Evolutionary conservation across 2,113 vertebrate genomes (phyloP).

Genomic region (Hyperopisus bebe): DNA sequence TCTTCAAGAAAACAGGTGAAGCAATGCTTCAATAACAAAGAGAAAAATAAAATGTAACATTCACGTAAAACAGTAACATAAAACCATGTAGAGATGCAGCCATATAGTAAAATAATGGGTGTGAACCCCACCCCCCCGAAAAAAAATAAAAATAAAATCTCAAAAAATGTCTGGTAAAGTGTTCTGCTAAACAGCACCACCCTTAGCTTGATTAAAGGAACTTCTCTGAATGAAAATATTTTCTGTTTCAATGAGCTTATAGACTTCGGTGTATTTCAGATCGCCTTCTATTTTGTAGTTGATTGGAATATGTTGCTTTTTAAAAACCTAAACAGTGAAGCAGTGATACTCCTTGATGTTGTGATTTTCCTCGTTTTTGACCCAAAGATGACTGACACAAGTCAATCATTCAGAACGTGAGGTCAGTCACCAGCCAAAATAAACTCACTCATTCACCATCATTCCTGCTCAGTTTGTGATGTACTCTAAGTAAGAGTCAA

Average conservation of each 20-base stretch:
- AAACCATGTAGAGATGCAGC: background rate
- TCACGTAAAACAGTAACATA: background rate
- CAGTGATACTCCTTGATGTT: background rate
- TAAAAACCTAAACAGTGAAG: background rate
- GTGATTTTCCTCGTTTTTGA: background rate
- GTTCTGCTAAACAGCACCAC: background rate
- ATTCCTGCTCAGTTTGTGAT: background rate
- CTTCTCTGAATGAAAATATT: background rate
- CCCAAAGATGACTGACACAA: background rate
- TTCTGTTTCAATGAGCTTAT: background rate
- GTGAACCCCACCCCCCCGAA: background rate
- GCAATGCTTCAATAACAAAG: background rate
- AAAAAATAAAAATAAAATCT: background rate
- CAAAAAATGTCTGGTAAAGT: background rate
- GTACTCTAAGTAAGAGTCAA: background rate
- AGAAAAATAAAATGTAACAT: background rate
- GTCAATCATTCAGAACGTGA: background rate
- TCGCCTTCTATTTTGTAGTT: background rate
- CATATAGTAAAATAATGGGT: background rate
- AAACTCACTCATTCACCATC: background rate
- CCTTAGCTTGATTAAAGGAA: background rate
- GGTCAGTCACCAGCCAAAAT: background rate
- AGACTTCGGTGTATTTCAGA: background rate
- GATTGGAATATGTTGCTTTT: background rate
- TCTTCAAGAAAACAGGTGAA: background rate